These are phyloP conservation scores for Seira sanloemensis DNA, from an alignment of 2,888 invertebrate species.

Conservation along the genomic window DNA sequence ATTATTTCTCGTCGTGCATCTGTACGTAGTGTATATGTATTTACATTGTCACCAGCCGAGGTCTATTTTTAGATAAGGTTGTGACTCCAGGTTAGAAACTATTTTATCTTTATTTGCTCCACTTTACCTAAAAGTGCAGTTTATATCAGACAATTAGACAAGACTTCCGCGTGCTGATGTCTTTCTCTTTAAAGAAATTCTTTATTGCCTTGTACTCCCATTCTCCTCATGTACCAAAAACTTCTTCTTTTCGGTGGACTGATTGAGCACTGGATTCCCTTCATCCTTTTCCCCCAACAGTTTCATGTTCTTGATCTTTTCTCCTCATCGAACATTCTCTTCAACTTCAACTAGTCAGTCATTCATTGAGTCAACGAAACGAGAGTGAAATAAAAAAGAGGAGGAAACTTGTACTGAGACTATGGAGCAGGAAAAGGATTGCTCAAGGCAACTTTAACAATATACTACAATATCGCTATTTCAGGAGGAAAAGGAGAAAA, in stretches of 20 bases:
- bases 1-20: too few relatives aligned
- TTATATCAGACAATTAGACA: slow-evolving; percentile 9
- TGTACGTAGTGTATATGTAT: too few relatives aligned
- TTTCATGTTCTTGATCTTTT: slow-evolving; percentile 35
- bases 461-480: not conserved
- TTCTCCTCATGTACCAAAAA: slow-evolving; percentile 13
- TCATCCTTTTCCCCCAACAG: slow-evolving; percentile 7
- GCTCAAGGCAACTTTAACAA: slow-evolving; percentile 19
- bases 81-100: too few relatives aligned
- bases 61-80: too few relatives aligned
- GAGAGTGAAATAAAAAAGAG: not conserved
- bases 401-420: not conserved
- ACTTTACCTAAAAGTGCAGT: too few relatives aligned
- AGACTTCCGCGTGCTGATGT: slow-evolving; percentile 14
- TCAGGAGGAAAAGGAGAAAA: too few relatives aligned
- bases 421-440: not conserved
- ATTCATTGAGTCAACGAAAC: slow-evolving; percentile 34
- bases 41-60: too few relatives aligned
- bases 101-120: too few relatives aligned
- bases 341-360: slow-evolving; percentile 49
- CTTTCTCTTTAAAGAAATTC: not conserved
- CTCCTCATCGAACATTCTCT: slow-evolving; percentile 58
- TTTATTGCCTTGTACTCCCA: slow-evolving; percentile 2
- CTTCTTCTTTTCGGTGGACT: slow-evolving; percentile 17
- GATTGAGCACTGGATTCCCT: slow-evolving; percentile 16